These are phyloP conservation scores for Lydus trimaculatus DNA, from an alignment of 2,888 invertebrate species.

Conservation along the genomic window DNA sequence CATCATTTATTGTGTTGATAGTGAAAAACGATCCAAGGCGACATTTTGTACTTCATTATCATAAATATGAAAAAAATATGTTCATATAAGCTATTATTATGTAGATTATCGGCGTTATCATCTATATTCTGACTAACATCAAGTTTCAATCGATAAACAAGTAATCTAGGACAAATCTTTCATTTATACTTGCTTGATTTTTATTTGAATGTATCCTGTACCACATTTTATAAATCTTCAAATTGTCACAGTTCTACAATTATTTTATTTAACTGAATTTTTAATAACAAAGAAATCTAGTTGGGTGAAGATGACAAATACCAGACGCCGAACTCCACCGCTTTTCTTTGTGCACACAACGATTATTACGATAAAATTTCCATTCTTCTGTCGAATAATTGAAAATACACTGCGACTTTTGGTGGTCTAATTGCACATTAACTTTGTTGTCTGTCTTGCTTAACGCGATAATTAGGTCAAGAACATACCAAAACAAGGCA, in stretches of 20 bases:
- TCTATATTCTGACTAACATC: neutral
- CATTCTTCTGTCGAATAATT: neutral
- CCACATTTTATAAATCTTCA: neutral
- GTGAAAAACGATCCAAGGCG: too few relatives aligned
- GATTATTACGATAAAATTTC: neutral
- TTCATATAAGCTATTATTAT: neutral
- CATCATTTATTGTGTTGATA: too few relatives aligned
- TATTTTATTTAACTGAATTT: neutral
- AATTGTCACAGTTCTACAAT: too few relatives aligned
- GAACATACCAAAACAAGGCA: neutral
- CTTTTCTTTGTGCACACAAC: neutral
- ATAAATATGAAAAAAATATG: neutral
- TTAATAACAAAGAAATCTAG: neutral
- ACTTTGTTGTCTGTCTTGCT: neutral
- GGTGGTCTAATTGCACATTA: neutral
- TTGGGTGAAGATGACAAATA: neutral
- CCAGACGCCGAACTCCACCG: neutral
- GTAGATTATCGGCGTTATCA: neutral
- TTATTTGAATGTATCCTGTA: too few relatives aligned
- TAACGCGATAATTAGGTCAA: neutral
- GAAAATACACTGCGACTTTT: neutral
- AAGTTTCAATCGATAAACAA: neutral
- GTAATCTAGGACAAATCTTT: neutral
- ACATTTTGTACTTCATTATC: too few relatives aligned
- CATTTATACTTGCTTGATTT: neutral